Percentiles rank a stretch among this genome's conserved stretches.
Evolutionary conservation across 2,888 invertebrate genomes (phyloP).

Genomic region (Scaptomyza tumidula): DNA sequence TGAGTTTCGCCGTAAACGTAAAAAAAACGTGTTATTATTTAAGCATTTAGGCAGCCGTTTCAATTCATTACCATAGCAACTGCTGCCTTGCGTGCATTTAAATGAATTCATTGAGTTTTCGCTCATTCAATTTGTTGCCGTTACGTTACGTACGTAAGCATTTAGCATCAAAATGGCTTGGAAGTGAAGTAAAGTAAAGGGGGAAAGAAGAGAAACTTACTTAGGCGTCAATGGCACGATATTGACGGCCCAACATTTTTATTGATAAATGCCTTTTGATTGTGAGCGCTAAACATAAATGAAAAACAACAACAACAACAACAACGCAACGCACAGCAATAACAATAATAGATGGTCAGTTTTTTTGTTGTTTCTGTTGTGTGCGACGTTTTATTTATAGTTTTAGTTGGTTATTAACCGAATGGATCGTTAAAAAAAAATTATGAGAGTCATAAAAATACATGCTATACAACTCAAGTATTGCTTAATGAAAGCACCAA

Average conservation of each 20-base stretch:
- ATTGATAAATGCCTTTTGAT: constrained; percentile 66
- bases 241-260: constrained; percentile 43
- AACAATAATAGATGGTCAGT: constrained; percentile 42
- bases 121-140: constrained; percentile 70
- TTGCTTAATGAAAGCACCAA: constrained; percentile 59
- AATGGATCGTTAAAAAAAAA: constrained; percentile 80
- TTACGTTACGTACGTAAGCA: constrained; percentile 56
- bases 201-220: constrained; percentile 7
- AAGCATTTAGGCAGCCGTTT: constrained; percentile 69
- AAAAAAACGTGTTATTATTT: constrained; percentile 75
- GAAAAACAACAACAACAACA: constrained; percentile 4
- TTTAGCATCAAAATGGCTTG: constrained; percentile 47
- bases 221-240: constrained; percentile 62
- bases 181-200: background rate
- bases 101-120: constrained; percentile 77
- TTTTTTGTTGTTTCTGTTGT: background rate
- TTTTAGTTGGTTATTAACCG: constrained; percentile 71
- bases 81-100: constrained; percentile 75
- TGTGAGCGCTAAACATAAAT: constrained; percentile 17
- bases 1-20: constrained; percentile 13
- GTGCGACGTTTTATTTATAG: constrained; percentile 19
- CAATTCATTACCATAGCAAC: constrained; percentile 77
- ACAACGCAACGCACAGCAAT: constrained; percentile 12
- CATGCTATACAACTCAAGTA: constrained; percentile 48
- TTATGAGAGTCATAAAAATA: constrained; percentile 77